Conservation (phyloP, 2,797 vertebrate genomes). For the Myotis pilosus region DNA sequence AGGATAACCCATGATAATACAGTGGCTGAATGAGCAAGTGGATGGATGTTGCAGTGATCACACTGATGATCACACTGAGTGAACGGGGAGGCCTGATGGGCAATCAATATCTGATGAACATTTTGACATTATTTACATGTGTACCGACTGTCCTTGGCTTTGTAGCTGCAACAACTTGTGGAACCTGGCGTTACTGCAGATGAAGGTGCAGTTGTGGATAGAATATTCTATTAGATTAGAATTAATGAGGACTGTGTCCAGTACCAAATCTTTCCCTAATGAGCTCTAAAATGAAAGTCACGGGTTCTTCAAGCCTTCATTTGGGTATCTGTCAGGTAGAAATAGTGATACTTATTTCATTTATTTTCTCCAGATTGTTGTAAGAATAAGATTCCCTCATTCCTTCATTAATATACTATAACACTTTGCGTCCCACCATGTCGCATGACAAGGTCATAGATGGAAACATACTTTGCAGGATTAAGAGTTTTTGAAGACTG, state of each 20-base stretch:
- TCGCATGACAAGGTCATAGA: neutral
- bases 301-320: neutral
- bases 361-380: neutral
- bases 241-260: neutral
- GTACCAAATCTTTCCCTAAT: neutral
- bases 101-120: neutral
- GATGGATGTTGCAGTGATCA: neutral
- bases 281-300: conserved; percentile 10
- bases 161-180: neutral
- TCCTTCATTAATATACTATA: neutral
- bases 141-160: neutral
- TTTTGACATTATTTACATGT: neutral
- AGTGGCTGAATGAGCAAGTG: neutral
- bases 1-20: neutral
- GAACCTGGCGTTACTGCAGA: neutral
- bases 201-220: neutral
- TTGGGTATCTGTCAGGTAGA: neutral
- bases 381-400: neutral
- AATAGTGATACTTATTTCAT: neutral
- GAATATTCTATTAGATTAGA: neutral
- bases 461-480: neutral
- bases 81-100: neutral
- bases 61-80: neutral
- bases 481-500: conserved; percentile 42
- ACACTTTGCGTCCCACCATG: neutral